Evolutionary conservation across 2,888 invertebrate genomes (phyloP), one percentile per base, ranked within the genome.

Genomic region (Phengaris arion): DNA sequence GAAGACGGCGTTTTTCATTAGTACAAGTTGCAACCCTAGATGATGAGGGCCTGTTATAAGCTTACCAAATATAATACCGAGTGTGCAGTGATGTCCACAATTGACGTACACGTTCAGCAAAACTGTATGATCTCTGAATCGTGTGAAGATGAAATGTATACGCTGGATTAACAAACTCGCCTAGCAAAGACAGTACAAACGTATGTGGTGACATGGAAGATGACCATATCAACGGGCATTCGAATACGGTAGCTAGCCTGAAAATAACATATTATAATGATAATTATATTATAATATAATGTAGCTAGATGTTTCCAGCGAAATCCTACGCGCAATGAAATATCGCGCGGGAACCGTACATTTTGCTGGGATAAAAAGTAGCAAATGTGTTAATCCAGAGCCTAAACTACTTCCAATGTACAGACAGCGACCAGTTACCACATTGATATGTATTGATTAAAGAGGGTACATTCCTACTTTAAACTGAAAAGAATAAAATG

Each of bases 151-250:
- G 46, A 1, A 48, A 48, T 6, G 70, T 70, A 52, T 70, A 70
- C 0, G 70, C 51, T 22, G 70, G 70, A 13, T 70, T 70, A 9
- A 51, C 8, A 6, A 22, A 51, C 10, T 70, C 70, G 52, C 22
- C 48, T 8, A 70, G 48, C 6, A 70, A 48, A n/a, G 70, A 51
- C 48, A 70, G 10, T 2, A 70, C 70, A 51, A 48, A 48, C 6
- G 51, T 70, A 35, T 70, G 70, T 51, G 70, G 51, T 51, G 51
- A 48, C 70, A 70, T 70, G 10, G 70, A 70, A 0, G 70, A 70
- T 15, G 70, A 70, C 70, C 70, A 70, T 70, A 70, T 70, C 22
- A 70, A 22, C 12, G 70, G 70, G n/a, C 70, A 70, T 12, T 70
- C 48, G 22, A 70, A 70, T 22, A 70, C 48, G 4, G 51, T 46